Evolutionary conservation across 2,113 vertebrate genomes (phyloP).

Genomic region (Pelobates fuscus): DNA sequence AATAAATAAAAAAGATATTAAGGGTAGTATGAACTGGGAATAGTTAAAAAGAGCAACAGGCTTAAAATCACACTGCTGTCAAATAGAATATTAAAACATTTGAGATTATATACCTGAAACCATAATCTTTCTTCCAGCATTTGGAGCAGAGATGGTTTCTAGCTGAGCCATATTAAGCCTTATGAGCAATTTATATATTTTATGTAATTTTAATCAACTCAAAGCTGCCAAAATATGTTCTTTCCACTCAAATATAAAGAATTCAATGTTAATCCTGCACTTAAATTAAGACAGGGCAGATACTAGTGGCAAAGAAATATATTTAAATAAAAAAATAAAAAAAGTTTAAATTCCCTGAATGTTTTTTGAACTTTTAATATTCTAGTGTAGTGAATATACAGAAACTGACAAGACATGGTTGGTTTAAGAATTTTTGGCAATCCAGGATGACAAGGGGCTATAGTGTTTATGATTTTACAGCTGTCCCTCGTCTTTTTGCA

Average conservation of each 20-base stretch:
- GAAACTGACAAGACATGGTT: too few species aligned
- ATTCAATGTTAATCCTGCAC: background rate
- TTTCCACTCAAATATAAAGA: background rate
- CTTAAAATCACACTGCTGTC: conserved; percentile 22
- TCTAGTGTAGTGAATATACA: too few species aligned
- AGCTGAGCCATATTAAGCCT: conserved; percentile 38
- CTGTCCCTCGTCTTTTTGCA: too few species aligned
- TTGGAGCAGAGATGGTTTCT: conserved; percentile 11
- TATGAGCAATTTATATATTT: conserved; percentile 19
- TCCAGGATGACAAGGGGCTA: too few species aligned
- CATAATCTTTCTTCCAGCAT: conserved; percentile 37
- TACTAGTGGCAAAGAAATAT: background rate
- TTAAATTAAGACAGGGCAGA: background rate
- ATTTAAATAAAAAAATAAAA: too few species aligned
- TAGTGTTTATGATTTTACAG: too few species aligned
- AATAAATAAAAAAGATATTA: conserved; percentile 1
- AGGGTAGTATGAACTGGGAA: conserved; percentile 30
- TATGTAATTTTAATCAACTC: conserved; percentile 13
- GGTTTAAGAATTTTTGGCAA: too few species aligned
- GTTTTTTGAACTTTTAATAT: too few species aligned
- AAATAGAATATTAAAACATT: conserved; percentile 33
- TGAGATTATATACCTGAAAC: conserved; percentile 39
- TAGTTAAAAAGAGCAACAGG: conserved; percentile 25
- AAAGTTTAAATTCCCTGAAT: too few species aligned
- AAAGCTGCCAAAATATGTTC: background rate